Percentiles rank a stretch among this genome's conserved stretches.
Conservation (phyloP, 1,140 invertebrate species). For the Drosophila virilis region DNA sequence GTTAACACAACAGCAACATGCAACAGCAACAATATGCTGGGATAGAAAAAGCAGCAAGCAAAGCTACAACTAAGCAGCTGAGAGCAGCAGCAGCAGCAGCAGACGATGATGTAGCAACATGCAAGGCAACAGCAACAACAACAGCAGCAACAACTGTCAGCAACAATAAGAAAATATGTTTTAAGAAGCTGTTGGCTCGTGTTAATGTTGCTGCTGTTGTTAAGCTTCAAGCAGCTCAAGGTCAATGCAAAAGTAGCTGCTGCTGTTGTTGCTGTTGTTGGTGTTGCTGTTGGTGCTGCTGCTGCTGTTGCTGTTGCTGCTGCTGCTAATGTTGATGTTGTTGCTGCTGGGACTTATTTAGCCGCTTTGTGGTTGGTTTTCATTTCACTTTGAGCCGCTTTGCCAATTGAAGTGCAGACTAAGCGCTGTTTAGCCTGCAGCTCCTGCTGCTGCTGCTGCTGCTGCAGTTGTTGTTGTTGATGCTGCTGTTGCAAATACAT, state of each 20-base stretch:
- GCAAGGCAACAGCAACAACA: conserved; percentile 31
- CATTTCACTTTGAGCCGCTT: conserved; percentile 31
- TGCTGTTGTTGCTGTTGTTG: conserved; percentile 26
- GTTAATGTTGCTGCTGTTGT: conserved; percentile 12
- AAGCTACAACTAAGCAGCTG: conserved; percentile 14
- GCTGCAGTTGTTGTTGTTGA: background rate
- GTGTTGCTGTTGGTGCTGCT: conserved; percentile 10
- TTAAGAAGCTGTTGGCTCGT: conserved; percentile 8
- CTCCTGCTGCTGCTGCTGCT: background rate
- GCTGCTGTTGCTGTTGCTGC: conserved; percentile 7
- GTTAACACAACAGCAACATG: conserved; percentile 29
- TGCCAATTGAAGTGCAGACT: conserved; percentile 29
- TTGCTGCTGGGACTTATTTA: conserved; percentile 1
- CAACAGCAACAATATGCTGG: conserved; percentile 1
- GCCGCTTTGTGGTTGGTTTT: conserved; percentile 33
- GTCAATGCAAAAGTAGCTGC: conserved; percentile 16
- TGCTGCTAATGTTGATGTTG: background rate
- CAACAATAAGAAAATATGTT: background rate
- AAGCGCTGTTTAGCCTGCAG: conserved; percentile 28
- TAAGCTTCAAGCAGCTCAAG: conserved; percentile 7
- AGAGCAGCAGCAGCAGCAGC: conserved; percentile 17
- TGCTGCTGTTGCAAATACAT: conserved; percentile 3
- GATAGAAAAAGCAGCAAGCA: conserved; percentile 10
- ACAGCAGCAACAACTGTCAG: conserved; percentile 21
- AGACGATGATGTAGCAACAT: background rate